Evolutionary conservation across 2,113 vertebrate species (phyloP).

Genomic region (Sminthopsis crassicaudata): DNA sequence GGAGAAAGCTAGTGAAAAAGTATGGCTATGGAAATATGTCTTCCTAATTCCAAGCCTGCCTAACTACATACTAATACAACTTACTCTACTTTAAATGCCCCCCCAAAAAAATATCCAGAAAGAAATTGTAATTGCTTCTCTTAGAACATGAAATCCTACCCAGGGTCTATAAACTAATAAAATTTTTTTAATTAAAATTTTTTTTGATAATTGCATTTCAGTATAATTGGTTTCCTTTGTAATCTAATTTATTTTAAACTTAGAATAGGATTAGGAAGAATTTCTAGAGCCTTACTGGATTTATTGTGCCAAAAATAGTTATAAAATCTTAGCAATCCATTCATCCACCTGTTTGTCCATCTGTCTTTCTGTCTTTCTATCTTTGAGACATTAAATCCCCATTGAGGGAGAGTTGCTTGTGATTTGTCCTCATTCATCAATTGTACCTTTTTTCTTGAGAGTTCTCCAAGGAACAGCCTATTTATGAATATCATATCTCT

Average conservation of each 20-base stretch:
- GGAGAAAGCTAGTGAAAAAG: background rate
- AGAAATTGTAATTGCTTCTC: background rate
- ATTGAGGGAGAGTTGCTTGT: background rate
- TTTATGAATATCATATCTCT: conserved; percentile 27
- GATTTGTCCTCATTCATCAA: background rate
- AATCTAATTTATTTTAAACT: conserved; percentile 34
- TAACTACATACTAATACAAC: background rate
- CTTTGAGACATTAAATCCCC: conserved; percentile 5
- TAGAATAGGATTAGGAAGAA: conserved; percentile 19
- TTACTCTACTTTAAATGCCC: background rate
- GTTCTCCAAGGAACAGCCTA: background rate
- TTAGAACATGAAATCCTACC: background rate
- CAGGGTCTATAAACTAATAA: background rate
- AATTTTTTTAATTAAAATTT: conserved; percentile 15
- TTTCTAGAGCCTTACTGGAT: background rate
- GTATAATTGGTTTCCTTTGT: conserved; percentile 34
- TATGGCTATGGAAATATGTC: background rate
- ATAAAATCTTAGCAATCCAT: background rate
- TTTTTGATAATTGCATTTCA: conserved; percentile 17
- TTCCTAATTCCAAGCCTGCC: background rate
- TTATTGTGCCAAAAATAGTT: background rate
- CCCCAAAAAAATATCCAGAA: background rate
- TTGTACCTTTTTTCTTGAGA: conserved; percentile 19
- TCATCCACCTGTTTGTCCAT: background rate
- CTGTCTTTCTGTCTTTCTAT: background rate